phyloP scores from a whole-genome alignment of 1,140 invertebrate genomes.

The Drosophila jambulina region DNA sequence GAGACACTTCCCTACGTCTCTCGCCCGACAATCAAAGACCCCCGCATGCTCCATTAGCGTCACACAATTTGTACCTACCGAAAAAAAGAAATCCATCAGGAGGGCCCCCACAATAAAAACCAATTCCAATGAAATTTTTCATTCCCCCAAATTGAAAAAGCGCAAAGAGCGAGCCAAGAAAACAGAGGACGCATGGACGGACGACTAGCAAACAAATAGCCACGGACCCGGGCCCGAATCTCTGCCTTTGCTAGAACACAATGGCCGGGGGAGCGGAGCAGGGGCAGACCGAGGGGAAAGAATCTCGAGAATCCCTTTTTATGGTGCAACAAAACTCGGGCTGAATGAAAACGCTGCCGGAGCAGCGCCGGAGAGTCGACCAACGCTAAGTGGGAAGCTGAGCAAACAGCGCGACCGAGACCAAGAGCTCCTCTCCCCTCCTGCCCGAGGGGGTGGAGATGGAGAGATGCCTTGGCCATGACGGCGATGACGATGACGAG shows the following conservation, averaged over 20 bases:
- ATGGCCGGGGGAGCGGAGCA: constrained; percentile 24
- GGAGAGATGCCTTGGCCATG: constrained; percentile 35
- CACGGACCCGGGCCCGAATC: constrained; percentile 24
- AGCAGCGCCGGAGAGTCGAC: constrained; percentile 45
- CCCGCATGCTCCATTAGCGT: constrained; percentile 69
- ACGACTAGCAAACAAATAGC: constrained; percentile 63
- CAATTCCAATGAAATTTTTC: constrained; percentile 83
- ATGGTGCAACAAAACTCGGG: constrained; percentile 77
- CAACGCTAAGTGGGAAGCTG: constrained; percentile 78
- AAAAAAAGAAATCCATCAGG: constrained; percentile 78
- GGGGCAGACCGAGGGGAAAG: background rate
- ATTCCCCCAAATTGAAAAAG: constrained; percentile 72
- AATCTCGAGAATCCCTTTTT: constrained; percentile 77
- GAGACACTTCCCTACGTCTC: constrained; percentile 51
- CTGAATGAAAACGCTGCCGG: constrained; percentile 57
- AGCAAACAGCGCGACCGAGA: constrained; percentile 69
- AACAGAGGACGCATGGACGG: constrained; percentile 20
- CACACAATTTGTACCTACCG: constrained; percentile 76
- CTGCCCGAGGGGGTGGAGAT: constrained; percentile 28
- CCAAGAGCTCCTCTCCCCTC: constrained; percentile 18
- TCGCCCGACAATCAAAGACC: constrained; percentile 19
- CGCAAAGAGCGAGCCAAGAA: constrained; percentile 29
- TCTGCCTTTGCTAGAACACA: constrained; percentile 22
- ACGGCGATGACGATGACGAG: constrained; percentile 41
- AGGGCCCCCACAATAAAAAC: constrained; percentile 75